phyloP scores from a whole-genome alignment of 2,888 invertebrate genomes.

The Myopa tessellatipennis region DNA sequence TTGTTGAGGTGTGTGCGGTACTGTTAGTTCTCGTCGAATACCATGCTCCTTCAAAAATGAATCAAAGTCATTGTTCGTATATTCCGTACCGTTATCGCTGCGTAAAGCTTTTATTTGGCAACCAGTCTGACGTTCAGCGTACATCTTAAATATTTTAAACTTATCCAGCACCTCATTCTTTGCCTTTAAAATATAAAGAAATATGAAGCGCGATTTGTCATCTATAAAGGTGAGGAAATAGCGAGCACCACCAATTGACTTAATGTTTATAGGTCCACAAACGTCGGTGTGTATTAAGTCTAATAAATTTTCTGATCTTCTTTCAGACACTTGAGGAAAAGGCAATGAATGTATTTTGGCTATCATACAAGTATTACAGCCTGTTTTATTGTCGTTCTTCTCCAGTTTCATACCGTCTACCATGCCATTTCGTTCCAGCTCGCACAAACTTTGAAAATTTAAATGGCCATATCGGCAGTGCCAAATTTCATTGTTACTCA shows the following conservation, averaged over 20 bases:
- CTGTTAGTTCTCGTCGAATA: slow-evolving; percentile 40
- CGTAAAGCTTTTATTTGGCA: slow-evolving; percentile 33
- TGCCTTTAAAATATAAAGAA: slow-evolving; percentile 36
- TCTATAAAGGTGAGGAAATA: slow-evolving; percentile 41
- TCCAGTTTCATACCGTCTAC: slow-evolving; percentile 29
- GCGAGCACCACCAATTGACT: slow-evolving; percentile 31
- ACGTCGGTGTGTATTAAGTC: slow-evolving; percentile 41
- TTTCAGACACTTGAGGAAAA: slow-evolving; percentile 25
- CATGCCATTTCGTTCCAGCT: slow-evolving; percentile 32
- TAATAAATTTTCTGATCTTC: slow-evolving; percentile 26
- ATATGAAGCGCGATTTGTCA: slow-evolving; percentile 29
- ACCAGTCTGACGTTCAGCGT: slow-evolving; percentile 40
- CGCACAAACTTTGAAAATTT: slow-evolving; percentile 27
- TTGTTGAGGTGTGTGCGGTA: slow-evolving; percentile 44
- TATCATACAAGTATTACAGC: slow-evolving; percentile 37
- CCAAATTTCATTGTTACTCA: too few relatives aligned
- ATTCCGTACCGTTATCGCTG: slow-evolving; percentile 40
- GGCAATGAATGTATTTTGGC: slow-evolving; percentile 36
- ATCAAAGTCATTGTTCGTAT: neutral
- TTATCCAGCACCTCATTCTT: slow-evolving; percentile 37
- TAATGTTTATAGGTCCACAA: slow-evolving; percentile 39
- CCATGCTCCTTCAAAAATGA: neutral
- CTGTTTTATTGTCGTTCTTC: neutral
- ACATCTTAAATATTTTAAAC: slow-evolving; percentile 38
- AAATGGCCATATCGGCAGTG: slow-evolving; percentile 42